A percentile compares a stretch with the other conserved stretches of the same genome.
phyloP scores from a whole-genome alignment of 1,140 invertebrate genomes.

The Drosophila kikkawai region DNA sequence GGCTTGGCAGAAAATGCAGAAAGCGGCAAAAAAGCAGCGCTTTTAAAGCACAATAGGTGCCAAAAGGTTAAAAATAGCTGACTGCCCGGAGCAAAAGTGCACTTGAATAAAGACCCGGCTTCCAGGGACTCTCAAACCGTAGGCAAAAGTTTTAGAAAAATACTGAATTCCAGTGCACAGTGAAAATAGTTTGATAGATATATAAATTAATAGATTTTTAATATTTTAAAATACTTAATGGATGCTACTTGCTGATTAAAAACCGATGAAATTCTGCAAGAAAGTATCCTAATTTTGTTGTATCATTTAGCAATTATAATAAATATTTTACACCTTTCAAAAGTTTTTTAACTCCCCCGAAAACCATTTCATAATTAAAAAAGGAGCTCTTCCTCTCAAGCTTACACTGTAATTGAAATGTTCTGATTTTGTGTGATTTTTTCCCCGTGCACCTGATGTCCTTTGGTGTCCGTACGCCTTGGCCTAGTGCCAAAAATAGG shows the following conservation, averaged over 20 bases:
- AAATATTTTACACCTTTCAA: too few species aligned
- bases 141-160: slow-evolving; percentile 52
- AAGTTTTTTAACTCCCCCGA: background rate
- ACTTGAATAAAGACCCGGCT: slow-evolving; percentile 46
- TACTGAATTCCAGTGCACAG: slow-evolving; percentile 20
- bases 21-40: slow-evolving; percentile 28
- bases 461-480: slow-evolving; percentile 19
- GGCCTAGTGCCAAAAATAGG: slow-evolving; percentile 37
- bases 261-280: too few species aligned
- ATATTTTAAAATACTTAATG: too few species aligned
- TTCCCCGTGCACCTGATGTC: slow-evolving; percentile 24
- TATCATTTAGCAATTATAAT: too few species aligned
- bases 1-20: slow-evolving; percentile 5
- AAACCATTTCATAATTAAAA: background rate
- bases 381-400: fast-evolving
- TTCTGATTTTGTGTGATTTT: slow-evolving; percentile 1
- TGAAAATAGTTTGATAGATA: background rate
- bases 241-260: too few species aligned
- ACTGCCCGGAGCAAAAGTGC: slow-evolving; percentile 49
- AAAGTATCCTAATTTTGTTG: too few species aligned
- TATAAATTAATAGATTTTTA: too few species aligned
- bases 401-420: background rate
- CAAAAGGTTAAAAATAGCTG: slow-evolving; percentile 71
- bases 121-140: slow-evolving; percentile 43
- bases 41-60: slow-evolving; percentile 68